Percentiles rank a stretch among this genome's conserved stretches.
Evolutionary conservation across 2,888 invertebrate species (phyloP).

Genomic region (Lysandra coridon): DNA sequence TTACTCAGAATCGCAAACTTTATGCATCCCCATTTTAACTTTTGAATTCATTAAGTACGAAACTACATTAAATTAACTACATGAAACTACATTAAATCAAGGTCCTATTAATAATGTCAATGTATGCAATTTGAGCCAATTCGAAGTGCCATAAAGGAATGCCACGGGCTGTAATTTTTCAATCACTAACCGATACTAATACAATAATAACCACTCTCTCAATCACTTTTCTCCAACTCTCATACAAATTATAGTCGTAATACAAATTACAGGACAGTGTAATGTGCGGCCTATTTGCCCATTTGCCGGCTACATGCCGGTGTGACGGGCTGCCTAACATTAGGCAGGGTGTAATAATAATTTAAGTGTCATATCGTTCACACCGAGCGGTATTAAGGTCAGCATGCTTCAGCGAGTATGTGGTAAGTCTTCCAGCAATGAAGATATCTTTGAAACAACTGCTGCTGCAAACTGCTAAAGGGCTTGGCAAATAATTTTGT

Average conservation of each 20-base stretch:
- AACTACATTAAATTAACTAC: not conserved
- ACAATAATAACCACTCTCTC: conserved; percentile 27
- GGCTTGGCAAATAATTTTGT: too few species aligned
- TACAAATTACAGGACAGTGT: conserved; percentile 20
- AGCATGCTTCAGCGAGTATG: not conserved
- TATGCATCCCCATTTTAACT: not conserved
- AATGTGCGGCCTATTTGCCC: conserved; percentile 29
- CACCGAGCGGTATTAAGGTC: conserved; percentile 1
- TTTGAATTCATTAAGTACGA: not conserved
- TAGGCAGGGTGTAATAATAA: conserved; percentile 24
- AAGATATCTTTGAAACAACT: too few species aligned
- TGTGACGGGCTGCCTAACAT: conserved; percentile 29
- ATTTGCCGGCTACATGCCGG: conserved; percentile 26
- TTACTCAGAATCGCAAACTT: not conserved
- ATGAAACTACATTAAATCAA: not conserved
- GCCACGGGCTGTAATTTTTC: conserved; percentile 27
- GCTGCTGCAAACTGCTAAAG: too few species aligned
- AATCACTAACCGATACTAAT: conserved; percentile 27
- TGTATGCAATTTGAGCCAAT: conserved; percentile 27
- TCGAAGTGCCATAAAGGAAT: conserved; percentile 17
- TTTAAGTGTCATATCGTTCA: conserved; percentile 25
- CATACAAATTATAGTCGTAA: conserved; percentile 27
- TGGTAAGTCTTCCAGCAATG: not conserved
- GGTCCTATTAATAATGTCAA: conserved; percentile 15
- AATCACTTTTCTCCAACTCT: conserved; percentile 25